Evolutionary conservation across 2,797 vertebrate genomes (phyloP), one percentile per base, ranked within the genome.

Genomic region (Halcyon leucocephala): DNA sequence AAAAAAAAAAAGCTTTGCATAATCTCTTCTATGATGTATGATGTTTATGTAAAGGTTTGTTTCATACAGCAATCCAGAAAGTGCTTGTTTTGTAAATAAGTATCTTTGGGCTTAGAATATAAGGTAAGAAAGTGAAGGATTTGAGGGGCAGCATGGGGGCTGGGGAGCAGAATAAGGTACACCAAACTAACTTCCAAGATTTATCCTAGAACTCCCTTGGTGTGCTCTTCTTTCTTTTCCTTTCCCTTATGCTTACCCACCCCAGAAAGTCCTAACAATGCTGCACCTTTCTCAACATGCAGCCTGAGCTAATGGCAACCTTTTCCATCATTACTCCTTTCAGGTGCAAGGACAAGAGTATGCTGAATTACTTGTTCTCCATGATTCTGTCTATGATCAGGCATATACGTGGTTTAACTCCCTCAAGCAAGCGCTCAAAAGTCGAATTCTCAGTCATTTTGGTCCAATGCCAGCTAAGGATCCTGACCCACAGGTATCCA

Each of bases 401-500:
- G 98, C 98, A 1, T 97, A 96, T 33, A 94, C 62, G 6, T 98
- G 98, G 98, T 98, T 98, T 94, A 97, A 97, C 89, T 98, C 98
- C 6, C 98, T 99, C 79, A 98, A 98, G 95, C 80, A 96, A 67
- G 97, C 97, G 29, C 97, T 98, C 96, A 98, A 98, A 96, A 98
- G 92, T 94, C 97, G 98, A 74, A 98, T 99, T 95, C 95, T 98
- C 73, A 97, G 83, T 94, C 98, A 99, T 79, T 99, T 99, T 94
- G 98, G 98, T 84, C 97, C 98, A 80, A 98, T 98, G 98, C 98
- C 98, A 61, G 97, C 97, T 44, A 99, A 98, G 86, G 98, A 98
- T 91, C 96, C 95, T 35, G 98, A 99, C 87, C 98, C 98, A 55
- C 98, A 98, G 98, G 98, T 98, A 90, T n/a, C n/a, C 90, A 35